A percentile compares a stretch with the other conserved stretches of the same genome.
Conservation (phyloP, 2,113 vertebrate species). For the Genyomyrus donnyi region DNA sequence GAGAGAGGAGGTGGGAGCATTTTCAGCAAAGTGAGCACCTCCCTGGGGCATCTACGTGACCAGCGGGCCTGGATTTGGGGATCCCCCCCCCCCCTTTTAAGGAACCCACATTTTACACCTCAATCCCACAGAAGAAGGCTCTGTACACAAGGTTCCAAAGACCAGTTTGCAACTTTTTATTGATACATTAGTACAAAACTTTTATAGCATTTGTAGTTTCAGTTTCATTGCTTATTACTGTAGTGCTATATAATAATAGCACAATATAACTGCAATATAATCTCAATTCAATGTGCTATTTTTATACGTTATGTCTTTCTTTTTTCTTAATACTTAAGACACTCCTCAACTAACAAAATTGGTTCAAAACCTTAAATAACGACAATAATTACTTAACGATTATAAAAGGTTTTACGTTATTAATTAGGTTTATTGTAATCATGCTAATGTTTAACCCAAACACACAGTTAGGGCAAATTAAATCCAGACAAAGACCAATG, state of each 20-base stretch:
- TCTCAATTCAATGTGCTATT: background rate
- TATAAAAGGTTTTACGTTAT: background rate
- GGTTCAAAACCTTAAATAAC: background rate
- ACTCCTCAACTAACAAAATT: background rate
- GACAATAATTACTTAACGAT: background rate
- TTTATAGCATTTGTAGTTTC: background rate
- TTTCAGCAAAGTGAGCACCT: background rate
- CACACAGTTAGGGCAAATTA: background rate
- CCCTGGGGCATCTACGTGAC: background rate
- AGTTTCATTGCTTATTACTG: too few relatives aligned
- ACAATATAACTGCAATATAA: background rate
- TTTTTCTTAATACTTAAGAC: background rate
- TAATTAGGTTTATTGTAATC: background rate
- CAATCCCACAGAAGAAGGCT: background rate
- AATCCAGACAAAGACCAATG: background rate
- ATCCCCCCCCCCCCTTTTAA: background rate
- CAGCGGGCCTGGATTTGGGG: background rate
- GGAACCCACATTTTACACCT: background rate
- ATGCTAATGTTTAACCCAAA: background rate
- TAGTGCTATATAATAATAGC: background rate
- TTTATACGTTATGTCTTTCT: background rate
- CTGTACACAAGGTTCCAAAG: background rate
- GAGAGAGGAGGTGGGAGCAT: background rate
- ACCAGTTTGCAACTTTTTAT: background rate
- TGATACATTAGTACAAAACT: background rate